Conservation (phyloP, 1,140 invertebrate species). For the Zaprionus lachaisei region DNA sequence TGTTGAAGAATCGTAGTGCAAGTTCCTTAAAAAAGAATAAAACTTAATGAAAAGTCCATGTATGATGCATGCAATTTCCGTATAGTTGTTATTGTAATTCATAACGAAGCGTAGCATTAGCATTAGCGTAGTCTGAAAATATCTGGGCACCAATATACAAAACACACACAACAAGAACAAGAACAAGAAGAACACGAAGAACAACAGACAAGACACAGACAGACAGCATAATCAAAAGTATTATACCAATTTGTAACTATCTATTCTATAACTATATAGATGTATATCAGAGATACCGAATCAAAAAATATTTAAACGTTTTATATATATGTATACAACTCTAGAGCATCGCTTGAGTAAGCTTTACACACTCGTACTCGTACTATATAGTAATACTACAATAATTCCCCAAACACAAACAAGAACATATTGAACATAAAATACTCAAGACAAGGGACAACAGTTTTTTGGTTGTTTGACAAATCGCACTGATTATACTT, state of each 20-base stretch:
- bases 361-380: conserved; percentile 32
- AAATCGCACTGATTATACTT: conserved; percentile 54
- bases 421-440: conserved; percentile 11
- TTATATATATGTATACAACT: conserved; percentile 73
- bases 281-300: conserved; percentile 55
- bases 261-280: conserved; percentile 45
- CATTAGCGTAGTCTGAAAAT: conserved; percentile 73
- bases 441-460: conserved; percentile 23
- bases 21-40: conserved; percentile 56
- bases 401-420: background rate
- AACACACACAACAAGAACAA: conserved; percentile 40
- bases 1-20: conserved; percentile 60
- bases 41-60: conserved; percentile 43
- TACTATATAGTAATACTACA: conserved; percentile 34
- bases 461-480: conserved; percentile 48
- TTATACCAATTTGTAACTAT: conserved; percentile 70
- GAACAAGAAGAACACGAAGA: background rate
- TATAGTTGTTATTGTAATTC: conserved; percentile 64
- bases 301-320: conserved; percentile 61
- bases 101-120: conserved; percentile 42
- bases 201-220: conserved; percentile 36
- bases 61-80: conserved; percentile 46
- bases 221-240: conserved; percentile 43
- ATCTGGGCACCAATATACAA: conserved; percentile 81
- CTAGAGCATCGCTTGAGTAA: conserved; percentile 56